Conservation (phyloP, 2,113 vertebrate genomes). For the Noturus placidus region DNA sequence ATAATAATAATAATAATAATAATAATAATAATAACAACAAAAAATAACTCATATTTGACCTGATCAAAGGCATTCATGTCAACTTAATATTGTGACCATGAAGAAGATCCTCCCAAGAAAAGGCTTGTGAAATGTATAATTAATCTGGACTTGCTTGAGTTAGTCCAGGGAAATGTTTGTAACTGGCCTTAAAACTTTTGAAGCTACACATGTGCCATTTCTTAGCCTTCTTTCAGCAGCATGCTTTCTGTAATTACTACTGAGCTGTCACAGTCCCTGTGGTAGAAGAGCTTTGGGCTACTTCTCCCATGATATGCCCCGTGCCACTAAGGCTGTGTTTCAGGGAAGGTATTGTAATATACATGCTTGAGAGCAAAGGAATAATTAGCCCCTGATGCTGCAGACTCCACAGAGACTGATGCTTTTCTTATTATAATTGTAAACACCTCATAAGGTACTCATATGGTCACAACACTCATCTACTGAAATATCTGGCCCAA, state of each 20-base stretch:
- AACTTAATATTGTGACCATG: constrained; percentile 36
- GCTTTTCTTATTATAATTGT: constrained; percentile 21
- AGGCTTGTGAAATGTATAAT: constrained; percentile 69
- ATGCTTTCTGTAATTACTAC: constrained; percentile 42
- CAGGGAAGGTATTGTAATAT: constrained; percentile 25
- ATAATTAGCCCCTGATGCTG: constrained; percentile 51
- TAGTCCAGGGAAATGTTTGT: constrained; percentile 60
- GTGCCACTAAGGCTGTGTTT: constrained; percentile 21
- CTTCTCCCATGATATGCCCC: constrained; percentile 25
- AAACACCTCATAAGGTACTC: constrained; percentile 36
- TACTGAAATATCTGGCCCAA: not conserved
- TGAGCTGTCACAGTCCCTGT: constrained; percentile 26
- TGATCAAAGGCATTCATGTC: constrained; percentile 2
- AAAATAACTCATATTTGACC: not conserved
- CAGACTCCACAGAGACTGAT: constrained; percentile 3
- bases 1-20: not conserved
- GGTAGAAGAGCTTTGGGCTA: constrained; percentile 37
- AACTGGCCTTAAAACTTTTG: constrained; percentile 57
- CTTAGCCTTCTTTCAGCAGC: constrained; percentile 21
- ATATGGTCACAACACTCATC: constrained; percentile 11
- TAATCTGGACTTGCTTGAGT: constrained; percentile 56
- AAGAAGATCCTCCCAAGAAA: constrained; percentile 56
- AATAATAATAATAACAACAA: not conserved
- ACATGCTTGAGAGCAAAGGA: constrained; percentile 43
- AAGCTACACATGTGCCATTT: constrained; percentile 3